Evolutionary conservation across 2,888 invertebrate species (phyloP), one percentile per base, ranked within the genome.

Genomic region (Heliconius ethilla): DNA sequence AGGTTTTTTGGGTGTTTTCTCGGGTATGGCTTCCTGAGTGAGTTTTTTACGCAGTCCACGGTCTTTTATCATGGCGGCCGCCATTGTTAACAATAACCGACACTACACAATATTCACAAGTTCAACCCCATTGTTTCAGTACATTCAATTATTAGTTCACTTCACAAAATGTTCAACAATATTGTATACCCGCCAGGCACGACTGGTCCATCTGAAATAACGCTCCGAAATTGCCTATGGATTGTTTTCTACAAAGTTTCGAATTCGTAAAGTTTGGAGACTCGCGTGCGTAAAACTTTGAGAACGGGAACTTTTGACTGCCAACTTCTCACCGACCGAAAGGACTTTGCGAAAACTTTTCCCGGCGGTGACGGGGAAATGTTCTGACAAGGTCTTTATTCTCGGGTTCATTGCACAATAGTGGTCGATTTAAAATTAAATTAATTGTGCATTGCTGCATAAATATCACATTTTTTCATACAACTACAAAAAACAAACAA

Each of bases 1-100:
- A 9, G 95, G 92, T 82, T 95, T 94, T 80, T 91, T 87, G 3
- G 94, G 94, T 29, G 90, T 90, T 86, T 93, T 95, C 82, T 90
- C 93, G 29, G 91, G 92, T 81, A 91, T 93, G n/a, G 91, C 92
- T 83, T 93, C 93, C 81, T 94, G 94, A 2, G 92, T 94, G 77
- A 94, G 86, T 85, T 95, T 95, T 85, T 94, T 95, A 72, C 95
- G 89, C 72, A 95, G 91, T 83, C 95, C 95, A 69, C 95, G 91
- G 76, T 95, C 95, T 78, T 92, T 90, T 84, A 95, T 93, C 95
- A 95, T 95, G 73, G 95, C 95, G 55, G 95, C 95, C 78, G 95
- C 95, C 95, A 95, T 95, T 82, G 89, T 90, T 82, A 82, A 78
- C 77, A 77, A 70, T 76, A 79, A 82, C 74, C 74, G 72, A 76